Evolutionary conservation across 2,888 invertebrate genomes (phyloP), one percentile per base, ranked within the genome.

Genomic region (Scaptomyza cyrtandrae): DNA sequence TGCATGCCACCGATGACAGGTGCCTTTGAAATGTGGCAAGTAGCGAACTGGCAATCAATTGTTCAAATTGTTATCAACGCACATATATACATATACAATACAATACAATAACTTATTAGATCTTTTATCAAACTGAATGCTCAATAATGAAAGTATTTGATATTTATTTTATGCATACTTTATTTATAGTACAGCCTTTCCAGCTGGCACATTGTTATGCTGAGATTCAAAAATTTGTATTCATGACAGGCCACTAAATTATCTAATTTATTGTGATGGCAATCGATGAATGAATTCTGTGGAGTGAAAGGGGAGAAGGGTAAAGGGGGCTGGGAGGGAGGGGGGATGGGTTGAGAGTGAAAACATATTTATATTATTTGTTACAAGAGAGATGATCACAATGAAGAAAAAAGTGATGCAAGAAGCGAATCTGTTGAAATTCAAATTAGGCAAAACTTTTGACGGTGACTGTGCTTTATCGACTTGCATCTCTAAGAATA

Each of bases 201-300:
- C 27, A 13, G 41, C 35, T 27, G 29, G 6, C 6, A 10, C 19
- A 44, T 71, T 71, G 65, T 65, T 44, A 16, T 13, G 54, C 57
- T 27, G 29, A 29, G 29, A 29, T 31, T 9, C 31, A 46, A 50
- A 41, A 49, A 53, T 52, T n/a, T n/a, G n/a, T 60, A 58, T 61
- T 61, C 35, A 72, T 71, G 58, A 19, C 72, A 64, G 54, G 46
- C 60, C 57, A 39, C 4, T 59, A 69, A 78, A 76, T 74, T 80
- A 83, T 70, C 76, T 69, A 70, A 80, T 71, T 76, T 77, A 76
- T 86, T 76, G 78, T 64, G 39, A 14, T 13, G 33, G 9, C 37
- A 16, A 46, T 27, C 24, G 27, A 33, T 29, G 11, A 29, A 14
- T 65, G 24, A 24, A 45, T 41, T 16, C 6, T 7, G 3, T 13